Evolutionary conservation across 1,140 invertebrate species (phyloP).

Genomic region (Cecropterus lyciades): DNA sequence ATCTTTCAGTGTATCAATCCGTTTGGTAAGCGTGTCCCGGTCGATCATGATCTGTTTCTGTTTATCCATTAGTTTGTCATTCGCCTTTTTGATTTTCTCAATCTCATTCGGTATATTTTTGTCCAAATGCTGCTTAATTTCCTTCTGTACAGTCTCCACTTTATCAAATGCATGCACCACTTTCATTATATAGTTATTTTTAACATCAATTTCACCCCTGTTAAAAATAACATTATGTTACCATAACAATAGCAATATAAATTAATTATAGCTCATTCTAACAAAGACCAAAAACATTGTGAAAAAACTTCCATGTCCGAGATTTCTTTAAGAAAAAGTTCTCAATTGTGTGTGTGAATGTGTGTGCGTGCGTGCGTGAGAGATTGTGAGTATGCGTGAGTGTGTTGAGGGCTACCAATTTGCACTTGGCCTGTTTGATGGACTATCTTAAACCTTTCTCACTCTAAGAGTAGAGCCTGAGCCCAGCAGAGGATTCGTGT

Average conservation of each 20-base stretch:
- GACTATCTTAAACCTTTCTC: too few relatives aligned
- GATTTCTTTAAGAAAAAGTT: too few relatives aligned
- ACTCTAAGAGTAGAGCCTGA: too few relatives aligned
- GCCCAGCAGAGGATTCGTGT: too few relatives aligned
- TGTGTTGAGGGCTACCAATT: too few relatives aligned
- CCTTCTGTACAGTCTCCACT: conserved; percentile 72
- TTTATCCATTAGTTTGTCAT: conserved; percentile 84
- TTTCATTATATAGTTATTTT: conserved; percentile 62
- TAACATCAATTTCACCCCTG: conserved; percentile 66
- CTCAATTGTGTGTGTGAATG: too few relatives aligned
- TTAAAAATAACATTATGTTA: conserved; percentile 41
- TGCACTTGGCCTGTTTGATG: too few relatives aligned
- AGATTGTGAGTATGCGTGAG: too few relatives aligned
- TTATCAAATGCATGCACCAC: conserved; percentile 73
- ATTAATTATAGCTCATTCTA: too few relatives aligned
- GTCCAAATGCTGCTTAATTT: conserved; percentile 74
- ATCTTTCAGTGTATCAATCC: conserved; percentile 85
- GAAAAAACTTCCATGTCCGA: too few relatives aligned
- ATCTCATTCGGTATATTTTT: conserved; percentile 73
- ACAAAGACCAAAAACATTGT: too few relatives aligned
- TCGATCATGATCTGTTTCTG: conserved; percentile 77
- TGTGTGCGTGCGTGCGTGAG: too few relatives aligned
- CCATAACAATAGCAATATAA: neutral
- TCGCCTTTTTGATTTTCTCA: conserved; percentile 71
- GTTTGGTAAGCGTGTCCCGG: conserved; percentile 69